Conservation (phyloP, 2,113 vertebrate species). For the Lipophrys pholis region DNA sequence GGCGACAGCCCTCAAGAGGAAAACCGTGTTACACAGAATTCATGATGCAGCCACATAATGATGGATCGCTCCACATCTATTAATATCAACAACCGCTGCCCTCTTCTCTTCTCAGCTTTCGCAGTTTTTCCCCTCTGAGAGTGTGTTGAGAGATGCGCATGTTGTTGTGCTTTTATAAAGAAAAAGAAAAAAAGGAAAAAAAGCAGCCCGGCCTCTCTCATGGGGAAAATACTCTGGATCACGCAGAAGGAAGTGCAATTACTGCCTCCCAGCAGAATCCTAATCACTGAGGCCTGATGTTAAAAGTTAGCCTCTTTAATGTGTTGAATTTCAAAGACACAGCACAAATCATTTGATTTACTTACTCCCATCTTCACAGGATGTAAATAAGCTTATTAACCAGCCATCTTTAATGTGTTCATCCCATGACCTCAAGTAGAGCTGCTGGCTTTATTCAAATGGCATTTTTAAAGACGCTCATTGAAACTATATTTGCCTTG, state of each 20-base stretch:
- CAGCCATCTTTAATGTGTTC: conserved; percentile 59
- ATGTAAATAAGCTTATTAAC: conserved; percentile 82
- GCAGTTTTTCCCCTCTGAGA: conserved; percentile 37
- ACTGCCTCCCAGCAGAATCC: conserved; percentile 67
- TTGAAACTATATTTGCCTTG: conserved; percentile 27
- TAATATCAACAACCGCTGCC: conserved; percentile 19
- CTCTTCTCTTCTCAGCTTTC: conserved; percentile 6
- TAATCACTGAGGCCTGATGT: conserved; percentile 74
- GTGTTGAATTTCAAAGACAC: conserved; percentile 79
- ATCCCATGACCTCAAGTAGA: conserved; percentile 50
- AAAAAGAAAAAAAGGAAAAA: too few relatives aligned
- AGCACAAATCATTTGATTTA: conserved; percentile 71
- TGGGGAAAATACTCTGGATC: conserved; percentile 52
- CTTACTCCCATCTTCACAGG: conserved; percentile 46
- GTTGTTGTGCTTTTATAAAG: conserved; percentile 34
- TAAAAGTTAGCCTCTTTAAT: conserved; percentile 76
- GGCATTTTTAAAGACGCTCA: conserved; percentile 15
- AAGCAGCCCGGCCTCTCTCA: conserved; percentile 38
- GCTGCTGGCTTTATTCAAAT: conserved; percentile 39
- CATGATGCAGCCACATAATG: conserved; percentile 6
- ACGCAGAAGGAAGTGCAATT: conserved; percentile 75
- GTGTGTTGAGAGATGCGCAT: conserved; percentile 22
- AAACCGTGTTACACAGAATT: not conserved
- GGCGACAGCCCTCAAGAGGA: not conserved
- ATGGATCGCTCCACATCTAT: conserved; percentile 22